Base-by-base conservation (phyloP, 2,113 vertebrate species). In the Coturnix japonica region DNA sequence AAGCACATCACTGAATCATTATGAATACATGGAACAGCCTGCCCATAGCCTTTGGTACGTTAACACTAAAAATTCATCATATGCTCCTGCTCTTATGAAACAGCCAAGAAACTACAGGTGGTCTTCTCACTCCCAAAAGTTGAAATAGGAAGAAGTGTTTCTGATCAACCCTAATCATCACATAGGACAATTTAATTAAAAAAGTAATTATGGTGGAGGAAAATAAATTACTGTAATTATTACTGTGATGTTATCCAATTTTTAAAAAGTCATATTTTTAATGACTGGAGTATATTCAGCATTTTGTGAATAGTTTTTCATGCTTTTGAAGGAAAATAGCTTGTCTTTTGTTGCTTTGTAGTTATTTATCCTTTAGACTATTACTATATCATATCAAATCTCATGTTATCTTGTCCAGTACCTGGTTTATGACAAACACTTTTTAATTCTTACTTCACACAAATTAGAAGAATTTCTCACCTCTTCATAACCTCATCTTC, bases 131-230 rank as follows among this genome's bases (percentile, higher is more conserved):
- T 93, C 23, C 47, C 57, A 56, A 82, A 30, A 37, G 39, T 7
- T 82, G 43, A 89, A 92, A 76, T 35, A 91, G 67, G 41, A 78
- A 81, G 71, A 92, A 37, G 47, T 88, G 37, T 18, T 81, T 64
- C 44, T 33, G 28, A 89, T 95, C 85, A 91, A 87, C 81, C 13
- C 13, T 94, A 93, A 95, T 70, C 46, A 83, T 81, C 43, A 94
- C 37, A 47, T 16, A 70, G 79, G 41, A 96, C n/a, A 15, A 94
- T 75, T 95, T 93, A 78, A 95, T 95, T 95, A 13, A 49, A 94
- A 91, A 85, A n/a, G 12, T 70, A 91, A 71, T 66, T 89, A 69
- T 44, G 2, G 5, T 39, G 51, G 35, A 81, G 73, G 33, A 78
- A 69, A 88, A 89, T 12, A 86, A 92, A 72, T 74, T 56, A 89